A percentile compares a stretch with the other conserved stretches of the same genome.
Conservation (phyloP, 2,113 vertebrate genomes). For the Acrocephalus arundinaceus region DNA sequence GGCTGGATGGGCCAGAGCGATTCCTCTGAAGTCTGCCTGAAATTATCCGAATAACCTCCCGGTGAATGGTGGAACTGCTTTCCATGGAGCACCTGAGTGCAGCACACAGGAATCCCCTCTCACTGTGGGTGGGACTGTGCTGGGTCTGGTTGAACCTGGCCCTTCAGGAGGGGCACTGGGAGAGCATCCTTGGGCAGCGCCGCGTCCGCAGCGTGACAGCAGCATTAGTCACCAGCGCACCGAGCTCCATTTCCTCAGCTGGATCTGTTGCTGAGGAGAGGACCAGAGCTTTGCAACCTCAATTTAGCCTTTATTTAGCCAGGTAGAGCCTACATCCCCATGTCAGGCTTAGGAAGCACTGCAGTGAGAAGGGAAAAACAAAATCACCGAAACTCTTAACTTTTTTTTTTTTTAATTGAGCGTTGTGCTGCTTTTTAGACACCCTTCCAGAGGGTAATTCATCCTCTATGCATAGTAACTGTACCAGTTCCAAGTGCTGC, state of each 20-base stretch:
- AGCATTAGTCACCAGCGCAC: neutral
- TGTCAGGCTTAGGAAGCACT: neutral
- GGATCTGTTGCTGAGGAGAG: neutral
- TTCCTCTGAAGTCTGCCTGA: slow-evolving; percentile 5
- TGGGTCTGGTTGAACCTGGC: neutral
- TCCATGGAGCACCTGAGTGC: neutral
- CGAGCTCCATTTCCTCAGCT: neutral
- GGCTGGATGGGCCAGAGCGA: neutral
- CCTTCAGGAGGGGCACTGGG: neutral
- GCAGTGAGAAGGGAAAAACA: neutral
- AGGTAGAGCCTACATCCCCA: rapidly evolving
- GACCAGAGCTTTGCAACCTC: neutral
- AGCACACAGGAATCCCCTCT: neutral
- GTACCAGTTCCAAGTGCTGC: neutral
- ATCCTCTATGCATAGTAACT: neutral
- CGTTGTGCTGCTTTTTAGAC: neutral
- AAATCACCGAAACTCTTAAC: neutral
- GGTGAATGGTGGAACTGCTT: neutral
- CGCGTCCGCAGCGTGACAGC: neutral
- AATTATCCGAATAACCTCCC: neutral
- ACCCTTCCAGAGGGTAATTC: neutral
- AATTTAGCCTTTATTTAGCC: neutral
- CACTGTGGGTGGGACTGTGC: neutral
- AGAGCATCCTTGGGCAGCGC: neutral
- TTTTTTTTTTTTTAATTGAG: neutral